These are phyloP conservation scores for Noctua comes DNA, from an alignment of 2,888 invertebrate species.

Conservation along the genomic window DNA sequence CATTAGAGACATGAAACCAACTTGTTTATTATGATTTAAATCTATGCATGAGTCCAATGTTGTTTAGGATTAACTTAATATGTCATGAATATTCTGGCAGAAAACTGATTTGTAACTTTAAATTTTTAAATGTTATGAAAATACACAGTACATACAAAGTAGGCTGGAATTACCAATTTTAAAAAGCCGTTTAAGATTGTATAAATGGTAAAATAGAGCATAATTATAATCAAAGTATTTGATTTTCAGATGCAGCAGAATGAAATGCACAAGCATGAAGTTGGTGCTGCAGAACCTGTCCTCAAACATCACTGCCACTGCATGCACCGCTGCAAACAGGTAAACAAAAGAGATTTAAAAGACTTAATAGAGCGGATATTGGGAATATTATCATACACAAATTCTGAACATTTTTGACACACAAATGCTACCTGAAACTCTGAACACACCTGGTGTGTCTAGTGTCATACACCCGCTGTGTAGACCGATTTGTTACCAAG, in stretches of 20 bases:
- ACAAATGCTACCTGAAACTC: too few species aligned
- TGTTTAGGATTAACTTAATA: background rate
- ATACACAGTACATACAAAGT: background rate
- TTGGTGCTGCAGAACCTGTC: conserved; percentile 83
- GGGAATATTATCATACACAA: background rate
- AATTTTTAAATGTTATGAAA: background rate
- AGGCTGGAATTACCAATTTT: background rate
- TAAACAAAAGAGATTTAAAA: conserved; percentile 52
- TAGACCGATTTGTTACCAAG: too few species aligned
- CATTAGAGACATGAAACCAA: background rate
- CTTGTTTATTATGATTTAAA: background rate
- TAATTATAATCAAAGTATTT: background rate
- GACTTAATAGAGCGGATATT: background rate
- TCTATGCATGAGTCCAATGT: background rate
- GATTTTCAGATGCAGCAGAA: conserved; percentile 82
- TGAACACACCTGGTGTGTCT: too few species aligned
- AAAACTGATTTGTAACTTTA: background rate
- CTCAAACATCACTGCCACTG: conserved; percentile 86
- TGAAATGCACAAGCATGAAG: conserved; percentile 84
- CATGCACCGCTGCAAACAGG: conserved; percentile 87
- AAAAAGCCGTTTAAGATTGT: too few species aligned
- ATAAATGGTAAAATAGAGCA: background rate
- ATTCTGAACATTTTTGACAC: background rate
- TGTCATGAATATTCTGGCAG: background rate
- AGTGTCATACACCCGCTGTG: too few species aligned